phyloP scores from a whole-genome alignment of 2,888 invertebrate genomes.

The Acleris laterana region DNA sequence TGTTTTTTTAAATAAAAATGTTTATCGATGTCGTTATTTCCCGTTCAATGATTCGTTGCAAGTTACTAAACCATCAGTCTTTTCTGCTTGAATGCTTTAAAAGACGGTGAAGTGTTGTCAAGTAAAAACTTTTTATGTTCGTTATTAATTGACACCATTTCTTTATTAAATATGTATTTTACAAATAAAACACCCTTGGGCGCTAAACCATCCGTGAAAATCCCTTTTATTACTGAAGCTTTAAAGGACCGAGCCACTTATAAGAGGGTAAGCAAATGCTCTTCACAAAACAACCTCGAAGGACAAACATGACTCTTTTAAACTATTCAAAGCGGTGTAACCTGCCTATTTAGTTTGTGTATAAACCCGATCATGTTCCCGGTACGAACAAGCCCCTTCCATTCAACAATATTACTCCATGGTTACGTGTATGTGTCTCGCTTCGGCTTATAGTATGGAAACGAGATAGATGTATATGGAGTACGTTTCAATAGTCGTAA shows the following conservation, averaged over 20 bases:
- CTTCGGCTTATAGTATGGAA: not conserved
- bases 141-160: too few species aligned
- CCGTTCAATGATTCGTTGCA: too few species aligned
- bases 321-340: slow-evolving; percentile 31
- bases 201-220: too few species aligned
- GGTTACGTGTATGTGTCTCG: slow-evolving; percentile 6
- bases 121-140: too few species aligned
- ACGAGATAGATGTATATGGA: not conserved
- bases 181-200: too few species aligned
- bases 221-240: too few species aligned
- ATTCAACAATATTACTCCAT: not conserved
- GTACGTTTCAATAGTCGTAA: slow-evolving; percentile 13
- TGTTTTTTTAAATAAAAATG: too few species aligned
- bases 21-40: too few species aligned
- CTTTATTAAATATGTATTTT: too few species aligned
- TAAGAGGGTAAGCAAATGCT: slow-evolving; percentile 17
- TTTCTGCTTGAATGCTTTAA: too few species aligned
- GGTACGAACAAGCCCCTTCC: slow-evolving; percentile 4
- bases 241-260: not conserved
- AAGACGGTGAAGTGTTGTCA: too few species aligned
- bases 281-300: slow-evolving; percentile 17
- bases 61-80: too few species aligned
- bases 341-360: slow-evolving; percentile 36
- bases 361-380: slow-evolving; percentile 32
- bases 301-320: slow-evolving; percentile 32